These are phyloP conservation scores for Kuschelorhynchus macadamiae DNA, from an alignment of 2,888 invertebrate species.

Conservation along the genomic window DNA sequence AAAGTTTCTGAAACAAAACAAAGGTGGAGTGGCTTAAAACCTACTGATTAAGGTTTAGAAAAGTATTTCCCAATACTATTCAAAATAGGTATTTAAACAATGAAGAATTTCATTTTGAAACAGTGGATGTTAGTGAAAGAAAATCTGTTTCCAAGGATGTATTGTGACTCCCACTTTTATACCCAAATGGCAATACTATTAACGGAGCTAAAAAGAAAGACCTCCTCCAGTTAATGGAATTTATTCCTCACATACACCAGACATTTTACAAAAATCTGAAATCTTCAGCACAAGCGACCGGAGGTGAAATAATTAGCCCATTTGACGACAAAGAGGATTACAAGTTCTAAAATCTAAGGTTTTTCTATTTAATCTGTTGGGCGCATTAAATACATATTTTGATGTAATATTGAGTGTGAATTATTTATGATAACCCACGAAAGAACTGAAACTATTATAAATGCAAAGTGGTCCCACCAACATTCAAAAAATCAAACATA, in stretches of 20 bases:
- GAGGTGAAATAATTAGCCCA: too few species aligned
- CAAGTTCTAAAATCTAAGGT: too few species aligned
- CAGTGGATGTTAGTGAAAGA: constrained; percentile 40
- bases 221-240: constrained; percentile 42
- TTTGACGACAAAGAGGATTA: too few species aligned
- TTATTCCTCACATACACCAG: constrained; percentile 36
- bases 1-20: constrained; percentile 11
- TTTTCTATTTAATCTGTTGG: too few species aligned
- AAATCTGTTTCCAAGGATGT: constrained; percentile 35
- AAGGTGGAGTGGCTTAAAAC: constrained; percentile 21
- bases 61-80: constrained; percentile 8
- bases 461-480: too few species aligned
- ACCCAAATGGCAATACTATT: constrained; percentile 41
- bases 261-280: constrained; percentile 33
- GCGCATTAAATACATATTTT: too few species aligned
- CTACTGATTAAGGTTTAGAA: constrained; percentile 12
- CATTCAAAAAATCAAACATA: too few species aligned
- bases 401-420: too few species aligned
- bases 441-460: too few species aligned
- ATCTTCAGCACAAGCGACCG: too few species aligned
- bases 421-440: too few species aligned
- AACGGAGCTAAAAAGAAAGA: constrained; percentile 46
- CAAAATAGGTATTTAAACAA: constrained; percentile 46
- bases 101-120: constrained; percentile 45
- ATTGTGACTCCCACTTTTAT: constrained; percentile 40